Evolutionary conservation across 2,113 vertebrate genomes (phyloP).

Genomic region (Anarhynchus alexandrinus): DNA sequence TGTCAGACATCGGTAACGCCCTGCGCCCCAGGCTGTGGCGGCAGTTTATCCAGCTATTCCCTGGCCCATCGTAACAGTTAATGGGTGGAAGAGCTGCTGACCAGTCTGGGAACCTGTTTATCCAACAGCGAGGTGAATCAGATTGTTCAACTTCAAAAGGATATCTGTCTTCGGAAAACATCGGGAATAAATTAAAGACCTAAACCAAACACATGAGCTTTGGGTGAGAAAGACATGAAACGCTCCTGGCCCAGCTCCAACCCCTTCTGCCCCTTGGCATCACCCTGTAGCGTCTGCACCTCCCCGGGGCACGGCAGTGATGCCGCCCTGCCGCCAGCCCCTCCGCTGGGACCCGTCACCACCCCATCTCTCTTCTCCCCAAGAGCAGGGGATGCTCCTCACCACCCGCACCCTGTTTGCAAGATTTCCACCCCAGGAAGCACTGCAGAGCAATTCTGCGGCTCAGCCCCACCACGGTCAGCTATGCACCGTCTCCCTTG

Average conservation of each 20-base stretch:
- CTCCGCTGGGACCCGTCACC: background rate
- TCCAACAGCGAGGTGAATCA: fast-evolving
- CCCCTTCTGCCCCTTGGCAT: background rate
- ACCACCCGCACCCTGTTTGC: fast-evolving
- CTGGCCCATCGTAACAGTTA: background rate
- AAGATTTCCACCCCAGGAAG: background rate
- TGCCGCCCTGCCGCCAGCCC: too few relatives aligned
- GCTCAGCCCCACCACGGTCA: background rate
- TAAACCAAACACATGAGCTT: background rate
- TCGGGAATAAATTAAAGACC: background rate
- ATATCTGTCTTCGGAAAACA: fast-evolving
- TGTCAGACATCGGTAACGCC: fast-evolving
- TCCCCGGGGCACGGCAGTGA: background rate
- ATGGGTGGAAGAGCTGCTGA: fast-evolving
- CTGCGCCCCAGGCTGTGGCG: fast-evolving
- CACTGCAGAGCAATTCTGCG: too few relatives aligned
- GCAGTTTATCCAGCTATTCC: fast-evolving
- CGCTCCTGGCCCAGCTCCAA: background rate
- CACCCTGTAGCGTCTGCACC: background rate
- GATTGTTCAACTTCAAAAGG: fast-evolving
- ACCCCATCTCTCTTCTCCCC: background rate
- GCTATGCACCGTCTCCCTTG: background rate
- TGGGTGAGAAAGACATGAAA: background rate
- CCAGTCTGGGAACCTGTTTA: fast-evolving
- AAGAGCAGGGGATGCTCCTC: background rate